Evolutionary conservation across 1,140 invertebrate genomes (phyloP), one percentile per base, ranked within the genome.

Genomic region (Mya arenaria): DNA sequence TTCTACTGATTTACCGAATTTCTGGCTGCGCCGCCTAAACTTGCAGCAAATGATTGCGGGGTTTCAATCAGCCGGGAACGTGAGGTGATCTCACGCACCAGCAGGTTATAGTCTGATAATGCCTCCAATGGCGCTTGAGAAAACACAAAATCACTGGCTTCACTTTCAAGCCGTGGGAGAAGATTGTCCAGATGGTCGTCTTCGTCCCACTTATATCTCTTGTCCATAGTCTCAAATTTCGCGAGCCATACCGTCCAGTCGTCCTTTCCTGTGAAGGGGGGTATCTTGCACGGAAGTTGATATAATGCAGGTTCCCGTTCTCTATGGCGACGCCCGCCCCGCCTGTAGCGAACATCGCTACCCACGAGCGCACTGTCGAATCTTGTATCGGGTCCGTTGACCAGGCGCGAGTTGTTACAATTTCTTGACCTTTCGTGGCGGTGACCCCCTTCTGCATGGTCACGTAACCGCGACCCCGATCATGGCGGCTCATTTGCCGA

Each of bases 91-190:
- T 23, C 3, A n/a, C 8, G 19, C 23, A 23, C 19, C 13, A 56
- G n/a, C n/a, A n/a, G n/a, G 4, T 4, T 4, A 30, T 62, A 75
- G 28, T 28, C 48, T 32, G 28, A 8, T 28, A 75, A 41, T 0
- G 34, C 30, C 4, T 30, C 6, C 10, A 10, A 28, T 62, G 56
- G 58, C 48, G 63, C 44, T 34, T 75, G 56, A 28, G 1, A n/a
- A 32, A 41, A 75, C 17, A 74, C 52, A 74, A 74, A 74, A n/a
- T 74, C 30, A 30, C 2, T 4, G 19, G 71, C 55, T 17, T 74
- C 36, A 8, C 56, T 37, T 34, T 48, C 37, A n/a, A 75, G 36
- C 6, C 58, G 6, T 44, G 73, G 55, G 5, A 75, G 28, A 8
- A 75, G 15, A 13, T 75, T 19, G 36, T 75, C 37, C 10, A 75